phyloP scores from a whole-genome alignment of 2,888 invertebrate species.

The Chymomyza fuscimana region DNA sequence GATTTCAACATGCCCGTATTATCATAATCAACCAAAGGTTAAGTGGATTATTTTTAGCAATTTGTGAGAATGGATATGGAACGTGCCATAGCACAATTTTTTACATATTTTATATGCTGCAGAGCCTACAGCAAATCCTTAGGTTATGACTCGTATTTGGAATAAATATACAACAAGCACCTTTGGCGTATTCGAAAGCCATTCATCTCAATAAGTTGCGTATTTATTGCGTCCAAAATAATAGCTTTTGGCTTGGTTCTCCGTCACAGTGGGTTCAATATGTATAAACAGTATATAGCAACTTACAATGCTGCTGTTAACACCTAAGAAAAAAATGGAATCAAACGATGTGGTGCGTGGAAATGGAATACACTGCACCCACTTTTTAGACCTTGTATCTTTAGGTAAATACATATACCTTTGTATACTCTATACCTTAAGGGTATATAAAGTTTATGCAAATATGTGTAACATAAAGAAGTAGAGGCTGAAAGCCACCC shows the following conservation, averaged over 20 bases:
- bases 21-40: neutral
- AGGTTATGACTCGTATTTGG: neutral
- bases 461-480: too few species aligned
- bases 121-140: neutral
- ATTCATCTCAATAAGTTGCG: slow-evolving; percentile 8
- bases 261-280: neutral
- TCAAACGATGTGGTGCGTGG: too few species aligned
- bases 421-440: too few species aligned
- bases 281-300: neutral
- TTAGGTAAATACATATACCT: too few species aligned
- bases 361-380: too few species aligned
- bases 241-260: neutral
- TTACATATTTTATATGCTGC: neutral
- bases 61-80: neutral
- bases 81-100: neutral
- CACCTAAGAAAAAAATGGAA: neutral
- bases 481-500: too few species aligned
- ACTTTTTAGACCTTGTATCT: too few species aligned
- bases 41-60: neutral
- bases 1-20: neutral
- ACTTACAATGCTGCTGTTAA: neutral
- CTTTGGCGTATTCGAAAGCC: neutral
- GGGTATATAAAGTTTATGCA: too few species aligned
- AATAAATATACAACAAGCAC: neutral
- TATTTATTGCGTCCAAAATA: neutral